Conservation (phyloP, 2,797 vertebrate species). For the Pelobates cultripes region DNA sequence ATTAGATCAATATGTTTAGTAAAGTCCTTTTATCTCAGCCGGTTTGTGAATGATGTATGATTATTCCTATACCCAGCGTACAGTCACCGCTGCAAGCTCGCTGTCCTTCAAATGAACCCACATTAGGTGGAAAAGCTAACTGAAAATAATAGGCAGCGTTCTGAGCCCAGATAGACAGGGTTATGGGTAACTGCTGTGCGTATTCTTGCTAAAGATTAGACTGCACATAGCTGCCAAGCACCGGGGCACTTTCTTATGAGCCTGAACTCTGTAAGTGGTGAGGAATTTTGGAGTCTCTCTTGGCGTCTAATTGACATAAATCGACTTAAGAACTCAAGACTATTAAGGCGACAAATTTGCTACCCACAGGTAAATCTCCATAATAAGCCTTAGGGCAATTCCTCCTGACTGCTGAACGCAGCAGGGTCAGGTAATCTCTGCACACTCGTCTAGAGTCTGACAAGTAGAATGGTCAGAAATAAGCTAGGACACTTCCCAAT, state of each 20-base stretch:
- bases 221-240: conserved; percentile 1
- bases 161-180: neutral
- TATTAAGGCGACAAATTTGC: conserved; percentile 50
- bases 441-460: conserved; percentile 41
- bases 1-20: no score
- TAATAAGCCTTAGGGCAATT: conserved; percentile 58
- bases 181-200: neutral
- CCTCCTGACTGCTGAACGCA: conserved; percentile 59
- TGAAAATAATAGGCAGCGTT: neutral
- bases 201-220: neutral
- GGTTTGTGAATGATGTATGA: neutral
- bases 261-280: neutral
- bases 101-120: neutral
- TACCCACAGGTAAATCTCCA: conserved; percentile 56
- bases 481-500: conserved; percentile 30
- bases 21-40: no score
- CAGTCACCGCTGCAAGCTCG: neutral
- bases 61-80: neutral
- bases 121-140: neutral
- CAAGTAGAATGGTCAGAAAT: conserved; percentile 51
- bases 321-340: conserved; percentile 19
- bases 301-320: conserved; percentile 28
- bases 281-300: conserved; percentile 22
- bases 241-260: neutral
- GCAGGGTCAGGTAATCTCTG: conserved; percentile 60